These are phyloP conservation scores for Halictus ligatus DNA, from an alignment of 2,888 invertebrate species.

Conservation along the genomic window DNA sequence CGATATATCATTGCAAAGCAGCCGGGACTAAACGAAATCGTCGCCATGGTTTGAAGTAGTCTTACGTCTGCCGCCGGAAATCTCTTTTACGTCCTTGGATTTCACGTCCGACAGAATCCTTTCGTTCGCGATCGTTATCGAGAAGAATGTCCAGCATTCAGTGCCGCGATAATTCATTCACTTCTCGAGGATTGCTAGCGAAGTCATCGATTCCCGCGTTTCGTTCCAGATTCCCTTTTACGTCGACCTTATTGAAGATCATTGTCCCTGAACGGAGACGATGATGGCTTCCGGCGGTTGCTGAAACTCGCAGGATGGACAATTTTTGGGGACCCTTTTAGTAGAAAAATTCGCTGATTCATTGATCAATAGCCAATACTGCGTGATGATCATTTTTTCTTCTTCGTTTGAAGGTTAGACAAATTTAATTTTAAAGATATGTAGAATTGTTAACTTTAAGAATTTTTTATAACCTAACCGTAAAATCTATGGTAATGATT, in stretches of 20 bases:
- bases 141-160: constrained; percentile 33
- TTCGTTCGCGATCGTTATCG: constrained; percentile 53
- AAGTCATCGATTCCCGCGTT: constrained; percentile 17
- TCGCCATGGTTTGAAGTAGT: constrained; percentile 17
- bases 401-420: too few relatives aligned
- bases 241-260: background rate
- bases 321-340: background rate
- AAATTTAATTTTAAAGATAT: too few relatives aligned
- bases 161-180: constrained; percentile 17
- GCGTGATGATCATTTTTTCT: too few relatives aligned
- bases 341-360: background rate
- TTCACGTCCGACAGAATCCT: constrained; percentile 64
- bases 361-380: background rate
- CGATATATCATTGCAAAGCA: constrained; percentile 70
- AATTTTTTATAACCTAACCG: too few relatives aligned
- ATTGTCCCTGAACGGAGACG: background rate
- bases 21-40: constrained; percentile 65
- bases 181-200: background rate
- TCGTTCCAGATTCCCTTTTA: constrained; percentile 3
- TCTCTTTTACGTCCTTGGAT: constrained; percentile 37
- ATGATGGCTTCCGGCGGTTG: background rate
- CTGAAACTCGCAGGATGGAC: background rate
- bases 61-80: background rate
- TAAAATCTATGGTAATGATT: too few relatives aligned
- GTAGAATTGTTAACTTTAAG: too few relatives aligned